Conservation (phyloP, 2,113 vertebrate genomes). For the Eulacestoma nigropectus region DNA sequence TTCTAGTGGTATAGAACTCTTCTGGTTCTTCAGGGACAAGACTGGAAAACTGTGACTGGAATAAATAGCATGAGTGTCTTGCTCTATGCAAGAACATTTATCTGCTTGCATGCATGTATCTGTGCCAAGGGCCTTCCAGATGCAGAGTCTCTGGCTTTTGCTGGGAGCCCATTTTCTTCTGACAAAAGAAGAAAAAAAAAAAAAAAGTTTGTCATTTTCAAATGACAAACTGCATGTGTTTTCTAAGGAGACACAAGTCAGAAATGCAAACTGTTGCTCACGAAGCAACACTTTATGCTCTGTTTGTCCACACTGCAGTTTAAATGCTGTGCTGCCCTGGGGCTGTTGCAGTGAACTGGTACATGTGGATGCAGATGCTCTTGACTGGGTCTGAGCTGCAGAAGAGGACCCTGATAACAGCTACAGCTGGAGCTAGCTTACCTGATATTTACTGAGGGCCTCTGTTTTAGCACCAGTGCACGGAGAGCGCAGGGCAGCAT, state of each 20-base stretch:
- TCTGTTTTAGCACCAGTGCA: not conserved
- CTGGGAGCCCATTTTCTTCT: not conserved
- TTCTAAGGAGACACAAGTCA: not conserved
- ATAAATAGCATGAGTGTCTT: not conserved
- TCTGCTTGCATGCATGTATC: not conserved
- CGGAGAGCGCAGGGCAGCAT: not conserved
- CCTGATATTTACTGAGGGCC: not conserved
- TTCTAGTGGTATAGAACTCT: not conserved
- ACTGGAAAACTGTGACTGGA: not conserved
- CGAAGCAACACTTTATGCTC: not conserved
- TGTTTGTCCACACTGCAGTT: not conserved
- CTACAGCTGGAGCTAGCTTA: not conserved
- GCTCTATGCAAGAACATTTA: not conserved
- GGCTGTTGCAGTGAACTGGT: not conserved
- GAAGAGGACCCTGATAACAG: not conserved
- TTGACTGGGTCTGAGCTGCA: not conserved
- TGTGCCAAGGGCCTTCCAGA: not conserved
- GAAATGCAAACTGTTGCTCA: not conserved
- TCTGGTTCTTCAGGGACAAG: not conserved
- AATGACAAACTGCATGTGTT: not conserved
- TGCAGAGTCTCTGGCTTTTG: not conserved
- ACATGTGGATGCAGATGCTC: not conserved
- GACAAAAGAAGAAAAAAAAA: no score
- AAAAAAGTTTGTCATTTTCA: not conserved
- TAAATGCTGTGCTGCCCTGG: not conserved